Percentiles rank a stretch among this genome's conserved stretches.
Evolutionary conservation across 2,797 vertebrate species (phyloP).

Genomic region (Coreius guichenoti): DNA sequence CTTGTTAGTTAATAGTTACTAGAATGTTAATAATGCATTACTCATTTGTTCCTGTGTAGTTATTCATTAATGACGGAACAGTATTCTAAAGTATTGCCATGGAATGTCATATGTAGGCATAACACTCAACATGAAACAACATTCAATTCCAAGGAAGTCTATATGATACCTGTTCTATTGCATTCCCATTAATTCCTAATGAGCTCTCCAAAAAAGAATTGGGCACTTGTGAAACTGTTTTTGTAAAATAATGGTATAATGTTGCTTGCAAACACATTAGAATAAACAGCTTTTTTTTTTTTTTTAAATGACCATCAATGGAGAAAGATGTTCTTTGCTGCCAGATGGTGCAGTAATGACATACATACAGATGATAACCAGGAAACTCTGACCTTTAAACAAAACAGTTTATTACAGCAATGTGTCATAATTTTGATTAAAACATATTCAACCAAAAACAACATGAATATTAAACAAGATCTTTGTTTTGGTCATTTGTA

Average conservation of each 20-base stretch:
- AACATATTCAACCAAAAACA: not conserved
- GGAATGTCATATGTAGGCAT: too few relatives aligned
- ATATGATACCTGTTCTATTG: not conserved
- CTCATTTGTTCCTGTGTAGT: too few relatives aligned
- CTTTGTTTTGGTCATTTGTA: not conserved
- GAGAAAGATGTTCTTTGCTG: not conserved
- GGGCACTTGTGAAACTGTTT: not conserved
- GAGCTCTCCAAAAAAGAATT: not conserved
- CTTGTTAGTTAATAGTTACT: too few relatives aligned
- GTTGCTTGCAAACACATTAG: not conserved
- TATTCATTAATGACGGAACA: too few relatives aligned
- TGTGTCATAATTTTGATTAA: not conserved
- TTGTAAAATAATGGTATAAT: not conserved
- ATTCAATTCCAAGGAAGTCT: too few relatives aligned
- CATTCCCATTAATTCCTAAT: not conserved
- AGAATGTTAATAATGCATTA: too few relatives aligned
- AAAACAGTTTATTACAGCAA: not conserved
- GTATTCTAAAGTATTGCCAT: too few relatives aligned
- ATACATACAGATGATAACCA: not conserved
- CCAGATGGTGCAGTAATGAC: not conserved
- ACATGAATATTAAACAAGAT: not conserved
- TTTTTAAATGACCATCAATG: slow-evolving; percentile 1
- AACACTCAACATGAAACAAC: too few relatives aligned
- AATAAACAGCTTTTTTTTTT: not conserved
- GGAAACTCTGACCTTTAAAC: not conserved